Base-by-base conservation (phyloP, 2,888 invertebrate species). In the Dynastes tityus region DNA sequence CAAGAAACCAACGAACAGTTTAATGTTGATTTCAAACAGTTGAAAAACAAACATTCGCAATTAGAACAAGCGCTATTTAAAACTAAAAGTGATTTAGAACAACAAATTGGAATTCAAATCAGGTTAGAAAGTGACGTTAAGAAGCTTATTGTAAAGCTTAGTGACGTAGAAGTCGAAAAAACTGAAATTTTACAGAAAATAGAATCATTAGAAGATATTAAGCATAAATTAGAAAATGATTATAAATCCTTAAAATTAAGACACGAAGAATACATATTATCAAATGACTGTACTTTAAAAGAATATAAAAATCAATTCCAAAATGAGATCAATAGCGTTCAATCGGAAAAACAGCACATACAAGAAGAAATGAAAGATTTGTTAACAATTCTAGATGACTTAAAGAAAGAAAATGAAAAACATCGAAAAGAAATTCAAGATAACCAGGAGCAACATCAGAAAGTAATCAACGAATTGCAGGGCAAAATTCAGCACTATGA, bases 1-100 rank as follows among this genome's bases (percentile, higher is more conserved):
- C 78, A 74, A 51, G 64, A 70, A 55, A 77, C 79, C n/a, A 76
- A 53, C n/a, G 79, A 79, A 61, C 79, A 79, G 45, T 77, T 77
- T 61, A 58, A 68, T 49, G 6, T 22, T 2, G 79, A 79, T 61
- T 74, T 77, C 51, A 77, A 77, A 13, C 77, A 79, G 22, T 61
- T 79, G 49, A 77, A 45, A 58, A 40, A 40, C 9, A 77, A 74
- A 58, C 65, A 79, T n/a, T 13, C 27, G n/a, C 73, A 77, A 51
- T 51, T 77, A 32, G 79, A 77, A 40, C 22, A 37, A 13, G 29
- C 74, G 0, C 27, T 82, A 11, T 80, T 82, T 49, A 82, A 81
- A 63, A 79, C 83, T 9, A 80, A 80, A 53, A 79, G 58, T 76
- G 83, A 83, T 64, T 78, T 84, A 32, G 83, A 84, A 70, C 80